Percentiles rank a stretch among this genome's conserved stretches.
Evolutionary conservation across 2,797 vertebrate species (phyloP).

Genomic region (Melanotaenia maccullochi): DNA sequence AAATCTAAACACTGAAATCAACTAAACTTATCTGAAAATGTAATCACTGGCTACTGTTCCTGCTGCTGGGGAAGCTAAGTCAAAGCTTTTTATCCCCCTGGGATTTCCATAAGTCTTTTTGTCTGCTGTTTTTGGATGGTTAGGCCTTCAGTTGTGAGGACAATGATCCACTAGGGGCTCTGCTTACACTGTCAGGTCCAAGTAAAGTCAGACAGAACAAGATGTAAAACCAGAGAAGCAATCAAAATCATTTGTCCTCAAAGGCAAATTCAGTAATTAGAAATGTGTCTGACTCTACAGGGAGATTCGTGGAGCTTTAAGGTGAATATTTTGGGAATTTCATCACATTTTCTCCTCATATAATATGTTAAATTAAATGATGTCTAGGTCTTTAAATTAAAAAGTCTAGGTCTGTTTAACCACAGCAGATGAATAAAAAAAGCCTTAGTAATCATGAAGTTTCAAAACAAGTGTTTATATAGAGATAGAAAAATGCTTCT

Average conservation of each 20-base stretch:
- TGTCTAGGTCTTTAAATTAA: too few species aligned
- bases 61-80: slow-evolving; percentile 2
- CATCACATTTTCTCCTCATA: not conserved
- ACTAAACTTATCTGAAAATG: slow-evolving; percentile 3
- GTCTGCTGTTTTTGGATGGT: slow-evolving; percentile 15
- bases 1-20: slow-evolving; percentile 21
- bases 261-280: not conserved
- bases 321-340: not conserved
- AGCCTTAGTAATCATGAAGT: not conserved
- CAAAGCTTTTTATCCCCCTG: slow-evolving; percentile 7
- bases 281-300: too few species aligned
- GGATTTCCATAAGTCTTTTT: slow-evolving; percentile 29
- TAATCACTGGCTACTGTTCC: not conserved
- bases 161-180: slow-evolving; percentile 79
- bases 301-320: not conserved
- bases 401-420: not conserved
- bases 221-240: slow-evolving; percentile 1
- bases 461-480: not conserved
- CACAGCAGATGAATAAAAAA: not conserved
- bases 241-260: not conserved
- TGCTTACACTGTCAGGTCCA: slow-evolving; percentile 51
- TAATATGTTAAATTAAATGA: not conserved
- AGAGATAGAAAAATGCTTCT: too few species aligned
- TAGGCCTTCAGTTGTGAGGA: slow-evolving; percentile 60
- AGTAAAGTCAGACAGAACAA: slow-evolving; percentile 14